Evolutionary conservation across 2,888 invertebrate species (phyloP), one percentile per base, ranked within the genome.

Genomic region (Cryptophagus acutangulus): DNA sequence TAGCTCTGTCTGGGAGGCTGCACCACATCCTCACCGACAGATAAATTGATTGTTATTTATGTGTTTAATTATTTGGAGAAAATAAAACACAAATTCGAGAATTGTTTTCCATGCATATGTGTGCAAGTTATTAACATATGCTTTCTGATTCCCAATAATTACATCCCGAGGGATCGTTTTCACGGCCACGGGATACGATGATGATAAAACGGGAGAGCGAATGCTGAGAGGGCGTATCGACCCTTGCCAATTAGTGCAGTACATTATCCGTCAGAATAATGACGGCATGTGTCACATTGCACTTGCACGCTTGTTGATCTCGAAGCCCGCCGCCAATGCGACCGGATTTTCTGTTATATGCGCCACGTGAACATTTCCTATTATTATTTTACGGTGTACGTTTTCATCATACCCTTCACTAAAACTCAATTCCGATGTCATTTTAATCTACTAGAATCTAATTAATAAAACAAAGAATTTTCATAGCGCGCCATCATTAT

Each of bases 231-330:
- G 51, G 51, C 47, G 46, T 37, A 46, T 47, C 50, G 43, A 48
- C 59, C 62, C 62, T 61, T 59, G 58, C 67, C 66, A 66, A 67
- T 67, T 67, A 66, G 65, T 52, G 59, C 53, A 51, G 61, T 58
- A 59, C 61, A 65, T 66, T 63, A 66, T 66, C 63, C 65, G 55
- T 53, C 55, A 55, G 59, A 64, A 67, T 67, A 66, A 68, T 66
- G 67, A 66, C 62, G 65, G 65, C 66, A 65, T 65, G 66, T 67
- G 66, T 67, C 66, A 62, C 61, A 59, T 65, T 65, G 62, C 62
- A 67, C 66, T 66, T 66, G 66, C 63, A 64, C 61, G 63, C 61
- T 63, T 61, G 61, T 26, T 26, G 5, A 62, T 59, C 57, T 54
- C 51, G 48, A 51, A 49, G 46, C 52, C 52, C 51, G 38, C 43